phyloP scores from a whole-genome alignment of 2,888 invertebrate genomes.

The Troilus luridus region DNA sequence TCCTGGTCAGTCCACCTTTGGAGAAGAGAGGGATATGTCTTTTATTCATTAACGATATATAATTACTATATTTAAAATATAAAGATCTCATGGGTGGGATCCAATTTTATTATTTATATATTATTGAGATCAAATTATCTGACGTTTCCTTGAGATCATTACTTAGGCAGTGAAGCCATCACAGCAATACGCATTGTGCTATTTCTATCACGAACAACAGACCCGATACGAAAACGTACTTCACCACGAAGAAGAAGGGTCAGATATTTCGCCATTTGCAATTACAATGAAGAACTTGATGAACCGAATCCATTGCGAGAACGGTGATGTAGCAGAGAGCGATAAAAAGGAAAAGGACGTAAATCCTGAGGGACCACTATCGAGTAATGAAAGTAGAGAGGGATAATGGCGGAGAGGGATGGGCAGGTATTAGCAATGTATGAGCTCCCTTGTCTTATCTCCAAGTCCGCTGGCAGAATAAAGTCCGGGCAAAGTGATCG shows the following conservation, averaged over 20 bases:
- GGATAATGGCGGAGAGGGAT: conserved; percentile 1
- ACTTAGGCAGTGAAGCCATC: too few species aligned
- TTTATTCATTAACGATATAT: too few species aligned
- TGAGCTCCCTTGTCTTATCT: conserved; percentile 47
- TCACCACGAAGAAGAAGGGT: background rate
- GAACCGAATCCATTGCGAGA: background rate
- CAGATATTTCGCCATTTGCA: conserved; percentile 17
- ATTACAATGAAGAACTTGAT: conserved; percentile 33
- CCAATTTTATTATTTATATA: too few species aligned
- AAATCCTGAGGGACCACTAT: background rate
- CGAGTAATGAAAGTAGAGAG: conserved; percentile 49
- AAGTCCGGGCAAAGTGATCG: conserved; percentile 29
- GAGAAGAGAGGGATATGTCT: too few species aligned
- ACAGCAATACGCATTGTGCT: background rate
- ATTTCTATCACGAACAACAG: background rate
- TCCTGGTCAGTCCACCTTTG: too few species aligned
- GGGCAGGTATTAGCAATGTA: conserved; percentile 53
- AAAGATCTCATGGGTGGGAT: too few species aligned
- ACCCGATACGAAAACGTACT: background rate
- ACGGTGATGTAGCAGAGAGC: conserved; percentile 26
- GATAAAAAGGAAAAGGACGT: conserved; percentile 36
- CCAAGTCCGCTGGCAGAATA: conserved; percentile 30
- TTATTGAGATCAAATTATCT: too few species aligned
- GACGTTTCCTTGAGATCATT: too few species aligned
- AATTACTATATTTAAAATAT: too few species aligned